Evolutionary conservation across 92 coral and sea anemone genomes (phyloP), one percentile per base, ranked within the genome.

Genomic region (Umimayanthus chanpuru): DNA sequence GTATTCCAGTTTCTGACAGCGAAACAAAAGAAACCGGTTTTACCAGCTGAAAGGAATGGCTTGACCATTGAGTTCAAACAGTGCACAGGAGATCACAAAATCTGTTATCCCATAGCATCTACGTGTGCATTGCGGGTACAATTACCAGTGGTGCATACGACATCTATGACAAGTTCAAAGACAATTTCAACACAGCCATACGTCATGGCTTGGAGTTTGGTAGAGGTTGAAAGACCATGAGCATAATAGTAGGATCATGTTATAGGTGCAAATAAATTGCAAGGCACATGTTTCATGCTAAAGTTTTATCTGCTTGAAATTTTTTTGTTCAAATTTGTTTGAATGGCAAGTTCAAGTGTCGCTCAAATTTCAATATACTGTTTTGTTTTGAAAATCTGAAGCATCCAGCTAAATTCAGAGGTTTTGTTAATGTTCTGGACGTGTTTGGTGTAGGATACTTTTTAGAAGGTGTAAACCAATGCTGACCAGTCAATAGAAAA

Each of bases 101-200:
- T 89, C 67, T 89, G 84, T 41, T 89, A 74, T 81, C 91, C 91
- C 15, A 76, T 85, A 3, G 88, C 82, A 81, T 89, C 88, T 26
- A 89, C 88, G 39, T 89, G 88, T 82, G 56, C 88, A 28, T 85
- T 81, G 85, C 82, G 84, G 87, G 88, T 82, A 56, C 81, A 89
- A 58, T 82, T 89, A 83, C 88, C 91, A 9, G 91, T 89, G 43
- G 77, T 64, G 38, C 88, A 74, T 25, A 89, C 82, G 88, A 71
- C 82, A 82, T 53, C 91, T 82, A 30, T 82, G 78, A 58, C 39
- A 77, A 81, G 30, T 89, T 82, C 64, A 76, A 82, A 81, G 73
- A 50, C 56, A 89, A 81, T 75, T 81, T 89, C 82, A 81, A 79
- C 77, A 80, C 85, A 38, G 80, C 90, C 41, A 88, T 88, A 44